These are phyloP conservation scores for Cotesia congregata DNA, from an alignment of 2,888 invertebrate genomes.

Conservation along the genomic window DNA sequence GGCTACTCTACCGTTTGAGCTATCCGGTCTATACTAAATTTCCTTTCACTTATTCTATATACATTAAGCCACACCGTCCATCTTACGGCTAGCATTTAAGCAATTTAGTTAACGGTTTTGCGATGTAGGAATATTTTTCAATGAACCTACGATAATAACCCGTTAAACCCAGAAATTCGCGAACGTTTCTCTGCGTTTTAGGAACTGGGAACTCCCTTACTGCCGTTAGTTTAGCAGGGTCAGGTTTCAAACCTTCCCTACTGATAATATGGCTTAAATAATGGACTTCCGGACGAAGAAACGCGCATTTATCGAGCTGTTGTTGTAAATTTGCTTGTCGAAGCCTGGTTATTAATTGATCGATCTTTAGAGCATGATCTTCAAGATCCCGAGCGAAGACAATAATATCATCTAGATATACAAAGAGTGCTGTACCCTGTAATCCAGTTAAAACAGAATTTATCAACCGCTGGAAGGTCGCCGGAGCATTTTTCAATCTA, in stretches of 20 bases:
- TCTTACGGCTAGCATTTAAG: too few relatives aligned
- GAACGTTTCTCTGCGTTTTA: conserved; percentile 13
- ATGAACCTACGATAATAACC: conserved; percentile 37
- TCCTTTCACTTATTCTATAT: too few relatives aligned
- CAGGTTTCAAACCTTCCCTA: conserved; percentile 29
- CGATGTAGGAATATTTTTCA: conserved; percentile 29
- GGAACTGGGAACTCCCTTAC: conserved; percentile 34
- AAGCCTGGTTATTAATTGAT: conserved; percentile 19
- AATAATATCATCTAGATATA: conserved; percentile 56
- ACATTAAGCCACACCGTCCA: too few relatives aligned
- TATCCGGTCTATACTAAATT: too few relatives aligned
- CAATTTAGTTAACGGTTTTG: conserved; percentile 29
- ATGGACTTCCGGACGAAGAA: conserved; percentile 27
- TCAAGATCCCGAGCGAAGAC: conserved; percentile 39
- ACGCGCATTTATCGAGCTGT: conserved; percentile 37
- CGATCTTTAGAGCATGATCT: conserved; percentile 33
- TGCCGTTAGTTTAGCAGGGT: conserved; percentile 29
- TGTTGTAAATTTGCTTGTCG: conserved; percentile 13
- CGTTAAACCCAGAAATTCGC: conserved; percentile 31
- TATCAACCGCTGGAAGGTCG: conserved; percentile 9
- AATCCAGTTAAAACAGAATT: conserved; percentile 28
- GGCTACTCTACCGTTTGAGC: too few relatives aligned
- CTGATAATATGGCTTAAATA: conserved; percentile 38
- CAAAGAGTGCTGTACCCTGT: conserved; percentile 40
- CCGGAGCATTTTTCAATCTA: conserved; percentile 6